Evolutionary conservation across 2,888 invertebrate species (phyloP).

Genomic region (Malthinus seriepunctatus): DNA sequence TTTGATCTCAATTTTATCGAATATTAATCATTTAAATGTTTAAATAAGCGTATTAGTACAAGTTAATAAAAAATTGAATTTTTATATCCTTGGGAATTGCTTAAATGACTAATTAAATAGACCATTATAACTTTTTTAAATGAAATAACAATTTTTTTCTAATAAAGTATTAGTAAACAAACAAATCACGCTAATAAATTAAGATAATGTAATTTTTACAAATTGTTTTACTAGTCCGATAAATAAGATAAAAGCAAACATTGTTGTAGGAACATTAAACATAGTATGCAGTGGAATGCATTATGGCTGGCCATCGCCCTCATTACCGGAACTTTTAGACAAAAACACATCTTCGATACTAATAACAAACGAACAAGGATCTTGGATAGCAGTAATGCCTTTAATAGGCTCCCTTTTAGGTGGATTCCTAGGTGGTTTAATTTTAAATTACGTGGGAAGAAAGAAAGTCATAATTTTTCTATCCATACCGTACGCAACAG

Average conservation of each 20-base stretch:
- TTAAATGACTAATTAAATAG: too few species aligned
- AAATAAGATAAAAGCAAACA: too few species aligned
- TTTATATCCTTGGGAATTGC: too few species aligned
- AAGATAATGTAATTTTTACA: background rate
- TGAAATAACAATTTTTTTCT: too few species aligned
- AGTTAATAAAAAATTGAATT: too few species aligned
- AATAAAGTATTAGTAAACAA: too few species aligned
- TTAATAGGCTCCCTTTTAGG: slow-evolving; percentile 67
- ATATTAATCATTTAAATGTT: too few species aligned
- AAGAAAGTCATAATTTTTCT: slow-evolving; percentile 66
- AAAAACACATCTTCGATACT: slow-evolving; percentile 53
- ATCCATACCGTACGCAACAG: slow-evolving; percentile 63
- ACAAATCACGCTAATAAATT: too few species aligned
- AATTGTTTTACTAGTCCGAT: too few species aligned
- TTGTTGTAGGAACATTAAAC: slow-evolving; percentile 47
- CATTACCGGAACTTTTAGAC: slow-evolving; percentile 57
- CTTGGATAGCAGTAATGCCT: slow-evolving; percentile 68
- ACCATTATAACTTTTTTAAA: too few species aligned
- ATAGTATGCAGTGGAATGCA: slow-evolving; percentile 50
- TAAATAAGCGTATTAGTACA: too few species aligned
- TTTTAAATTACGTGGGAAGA: slow-evolving; percentile 69
- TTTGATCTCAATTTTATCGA: too few species aligned
- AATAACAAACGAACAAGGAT: slow-evolving; percentile 58
- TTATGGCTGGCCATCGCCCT: slow-evolving; percentile 65
- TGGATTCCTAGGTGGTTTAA: slow-evolving; percentile 63